phyloP scores from a whole-genome alignment of 1,140 invertebrate species.

The Solenopsis fugax region DNA sequence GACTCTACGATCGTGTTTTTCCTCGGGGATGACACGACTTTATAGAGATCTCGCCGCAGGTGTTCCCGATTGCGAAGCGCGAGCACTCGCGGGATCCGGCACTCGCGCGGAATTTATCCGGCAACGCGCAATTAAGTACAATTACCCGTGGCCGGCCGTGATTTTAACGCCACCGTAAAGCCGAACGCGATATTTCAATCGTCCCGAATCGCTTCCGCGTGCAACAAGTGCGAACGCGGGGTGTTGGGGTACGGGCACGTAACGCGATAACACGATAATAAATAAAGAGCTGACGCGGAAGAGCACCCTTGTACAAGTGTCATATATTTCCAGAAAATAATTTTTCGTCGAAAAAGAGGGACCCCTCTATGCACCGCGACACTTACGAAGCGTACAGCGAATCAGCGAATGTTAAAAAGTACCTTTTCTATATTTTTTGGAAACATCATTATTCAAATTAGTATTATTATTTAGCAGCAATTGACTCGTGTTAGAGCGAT shows the following conservation, averaged over 20 bases:
- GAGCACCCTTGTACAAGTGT: neutral
- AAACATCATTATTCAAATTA: neutral
- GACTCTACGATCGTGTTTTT: conserved; percentile 57
- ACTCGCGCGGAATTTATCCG: conserved; percentile 36
- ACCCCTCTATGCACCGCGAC: neutral
- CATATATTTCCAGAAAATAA: conserved; percentile 27
- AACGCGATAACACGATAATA: conserved; percentile 22
- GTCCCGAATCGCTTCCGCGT: conserved; percentile 41
- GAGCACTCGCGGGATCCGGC: neutral
- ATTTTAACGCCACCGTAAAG: conserved; percentile 56
- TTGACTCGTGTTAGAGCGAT: neutral
- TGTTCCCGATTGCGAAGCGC: conserved; percentile 52
- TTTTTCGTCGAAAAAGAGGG: conserved; percentile 13
- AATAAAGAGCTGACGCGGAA: conserved; percentile 24
- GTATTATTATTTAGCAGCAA: neutral
- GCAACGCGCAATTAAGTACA: conserved; percentile 39
- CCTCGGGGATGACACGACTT: conserved; percentile 9
- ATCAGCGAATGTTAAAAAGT: neutral
- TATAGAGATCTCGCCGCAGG: conserved; percentile 68
- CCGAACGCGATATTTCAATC: conserved; percentile 56
- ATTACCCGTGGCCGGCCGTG: conserved; percentile 43
- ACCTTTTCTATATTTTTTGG: neutral
- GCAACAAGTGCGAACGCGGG: conserved; percentile 48
- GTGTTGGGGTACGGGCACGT: neutral
- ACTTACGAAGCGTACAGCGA: neutral